Evolutionary conservation across 2,888 invertebrate species (phyloP).

Genomic region (Phaedon cochleariae): DNA sequence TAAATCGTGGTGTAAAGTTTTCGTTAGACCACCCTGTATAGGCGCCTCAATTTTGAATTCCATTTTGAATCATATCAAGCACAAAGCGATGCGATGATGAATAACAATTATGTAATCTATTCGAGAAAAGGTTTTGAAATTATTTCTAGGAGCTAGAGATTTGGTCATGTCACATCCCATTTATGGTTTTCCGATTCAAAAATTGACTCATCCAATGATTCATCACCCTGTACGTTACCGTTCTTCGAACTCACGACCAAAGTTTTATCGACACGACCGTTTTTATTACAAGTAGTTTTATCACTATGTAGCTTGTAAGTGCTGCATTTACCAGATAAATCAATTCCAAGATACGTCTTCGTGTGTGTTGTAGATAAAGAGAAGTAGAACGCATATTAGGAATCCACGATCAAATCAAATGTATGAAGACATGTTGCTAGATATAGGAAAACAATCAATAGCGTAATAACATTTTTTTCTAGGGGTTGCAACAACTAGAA

Average conservation of each 20-base stretch:
- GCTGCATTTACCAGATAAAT: neutral
- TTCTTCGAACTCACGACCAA: constrained; percentile 14
- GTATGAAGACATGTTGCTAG: too few relatives aligned
- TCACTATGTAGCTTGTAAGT: neutral
- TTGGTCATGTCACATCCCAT: neutral
- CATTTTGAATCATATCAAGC: too few relatives aligned
- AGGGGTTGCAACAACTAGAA: too few relatives aligned
- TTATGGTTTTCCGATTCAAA: neutral
- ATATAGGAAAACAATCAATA: too few relatives aligned
- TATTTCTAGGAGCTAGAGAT: neutral
- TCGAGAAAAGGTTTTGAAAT: too few relatives aligned
- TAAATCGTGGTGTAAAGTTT: too few relatives aligned
- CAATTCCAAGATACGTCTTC: neutral
- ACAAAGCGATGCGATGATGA: too few relatives aligned
- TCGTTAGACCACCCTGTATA: too few relatives aligned
- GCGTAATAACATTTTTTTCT: too few relatives aligned
- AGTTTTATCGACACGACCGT: constrained; percentile 13
- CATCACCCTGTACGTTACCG: constrained; percentile 23
- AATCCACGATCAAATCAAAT: too few relatives aligned
- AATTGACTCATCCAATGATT: constrained; percentile 20
- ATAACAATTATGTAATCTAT: too few relatives aligned
- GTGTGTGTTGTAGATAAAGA: neutral
- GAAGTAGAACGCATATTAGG: neutral
- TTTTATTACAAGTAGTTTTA: constrained; percentile 18
- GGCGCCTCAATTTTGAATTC: too few relatives aligned